phyloP scores from a whole-genome alignment of 2,113 vertebrate genomes.

The Gopherus evgoodei region DNA sequence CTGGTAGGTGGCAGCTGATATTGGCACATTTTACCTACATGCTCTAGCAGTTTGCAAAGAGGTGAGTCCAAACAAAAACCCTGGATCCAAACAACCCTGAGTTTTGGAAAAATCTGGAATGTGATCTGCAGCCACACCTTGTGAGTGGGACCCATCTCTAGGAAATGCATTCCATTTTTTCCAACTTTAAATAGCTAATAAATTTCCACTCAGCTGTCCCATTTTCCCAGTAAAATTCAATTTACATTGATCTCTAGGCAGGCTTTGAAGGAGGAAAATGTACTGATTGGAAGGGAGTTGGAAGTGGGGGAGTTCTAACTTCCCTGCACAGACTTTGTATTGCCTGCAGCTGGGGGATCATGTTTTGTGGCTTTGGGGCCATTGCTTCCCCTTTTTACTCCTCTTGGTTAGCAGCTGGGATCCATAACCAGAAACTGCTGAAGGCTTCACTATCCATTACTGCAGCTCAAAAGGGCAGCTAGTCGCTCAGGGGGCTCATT shows the following conservation, averaged over 20 bases:
- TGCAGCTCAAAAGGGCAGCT: background rate
- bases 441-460: background rate
- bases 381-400: background rate
- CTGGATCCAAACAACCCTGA: background rate
- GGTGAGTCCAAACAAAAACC: background rate
- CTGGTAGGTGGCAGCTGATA: background rate
- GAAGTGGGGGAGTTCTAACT: background rate
- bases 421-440: background rate
- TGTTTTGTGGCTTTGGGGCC: background rate
- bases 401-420: background rate
- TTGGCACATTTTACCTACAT: background rate
- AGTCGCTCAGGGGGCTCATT: background rate
- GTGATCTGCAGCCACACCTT: background rate
- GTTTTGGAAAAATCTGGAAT: background rate
- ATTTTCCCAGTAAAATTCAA: background rate
- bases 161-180: constrained; percentile 6
- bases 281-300: background rate
- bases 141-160: background rate
- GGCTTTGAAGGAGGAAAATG: background rate
- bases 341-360: background rate
- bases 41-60: background rate
- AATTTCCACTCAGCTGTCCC: background rate
- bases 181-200: background rate
- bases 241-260: background rate
- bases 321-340: background rate